Conservation (phyloP, 2,888 invertebrate species). For the Steromphala cineraria region DNA sequence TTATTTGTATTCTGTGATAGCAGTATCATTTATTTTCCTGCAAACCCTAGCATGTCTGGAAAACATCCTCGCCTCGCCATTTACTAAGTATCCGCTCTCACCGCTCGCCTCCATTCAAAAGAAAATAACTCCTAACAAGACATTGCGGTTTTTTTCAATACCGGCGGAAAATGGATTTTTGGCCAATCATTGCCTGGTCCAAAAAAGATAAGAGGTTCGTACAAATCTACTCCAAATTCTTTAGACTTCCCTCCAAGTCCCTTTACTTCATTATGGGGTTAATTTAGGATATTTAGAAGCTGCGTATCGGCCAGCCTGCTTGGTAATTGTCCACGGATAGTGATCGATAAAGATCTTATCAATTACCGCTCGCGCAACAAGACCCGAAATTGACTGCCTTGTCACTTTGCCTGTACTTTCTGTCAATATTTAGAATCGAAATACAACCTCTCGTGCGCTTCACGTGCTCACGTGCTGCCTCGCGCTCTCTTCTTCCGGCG, state of each 20-base stretch:
- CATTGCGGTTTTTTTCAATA: constrained; percentile 5
- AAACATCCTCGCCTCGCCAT: constrained; percentile 1
- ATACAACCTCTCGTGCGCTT: constrained; percentile 16
- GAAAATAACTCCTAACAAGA: background rate
- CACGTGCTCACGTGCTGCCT: background rate
- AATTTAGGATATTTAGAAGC: constrained; percentile 17
- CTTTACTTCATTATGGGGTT: constrained; percentile 19
- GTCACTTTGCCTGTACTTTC: background rate
- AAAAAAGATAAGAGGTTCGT: constrained; percentile 8
- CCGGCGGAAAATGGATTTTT: constrained; percentile 6
- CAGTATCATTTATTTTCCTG: background rate
- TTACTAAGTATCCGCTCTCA: constrained; percentile 2
- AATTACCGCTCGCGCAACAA: constrained; percentile 16
- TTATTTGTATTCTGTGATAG: background rate
- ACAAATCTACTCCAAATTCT: constrained; percentile 10
- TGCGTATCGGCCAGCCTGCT: background rate
- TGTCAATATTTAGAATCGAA: constrained; percentile 27
- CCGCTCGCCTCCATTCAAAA: background rate
- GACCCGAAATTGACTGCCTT: background rate
- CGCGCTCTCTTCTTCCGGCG: background rate
- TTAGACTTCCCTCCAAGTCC: constrained; percentile 5
- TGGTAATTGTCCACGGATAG: constrained; percentile 12
- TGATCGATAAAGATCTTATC: background rate
- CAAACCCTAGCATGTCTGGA: background rate
- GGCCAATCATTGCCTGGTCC: background rate